These are phyloP conservation scores for Philereme vetulata DNA, from an alignment of 2,888 invertebrate species.

Conservation along the genomic window DNA sequence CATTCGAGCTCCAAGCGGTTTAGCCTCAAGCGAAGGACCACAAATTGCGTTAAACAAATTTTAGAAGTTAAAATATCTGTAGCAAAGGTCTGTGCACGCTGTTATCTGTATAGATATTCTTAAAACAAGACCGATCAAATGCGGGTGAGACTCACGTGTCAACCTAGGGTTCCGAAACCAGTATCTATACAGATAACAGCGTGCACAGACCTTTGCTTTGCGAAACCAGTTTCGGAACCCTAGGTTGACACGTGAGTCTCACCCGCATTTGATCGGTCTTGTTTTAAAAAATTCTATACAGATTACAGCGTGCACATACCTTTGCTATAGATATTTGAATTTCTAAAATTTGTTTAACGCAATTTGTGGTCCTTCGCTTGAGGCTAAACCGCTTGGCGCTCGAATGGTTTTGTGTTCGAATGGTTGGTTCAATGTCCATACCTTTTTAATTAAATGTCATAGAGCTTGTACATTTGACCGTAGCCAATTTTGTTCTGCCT, in stretches of 20 bases:
- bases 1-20: constrained; percentile 5
- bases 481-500: too few species aligned
- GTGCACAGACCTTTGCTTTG: neutral
- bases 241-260: too few species aligned
- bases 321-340: neutral
- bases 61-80: neutral
- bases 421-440: constrained; percentile 12
- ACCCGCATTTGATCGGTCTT: too few species aligned
- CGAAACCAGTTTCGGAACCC: too few species aligned
- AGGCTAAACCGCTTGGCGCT: constrained; percentile 9
- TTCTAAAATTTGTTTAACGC: constrained; percentile 27
- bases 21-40: constrained; percentile 12
- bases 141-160: too few species aligned
- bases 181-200: neutral
- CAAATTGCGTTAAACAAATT: constrained; percentile 27
- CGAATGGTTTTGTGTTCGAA: constrained; percentile 10
- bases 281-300: too few species aligned
- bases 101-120: neutral
- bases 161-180: too few species aligned
- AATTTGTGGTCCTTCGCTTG: constrained; percentile 6
- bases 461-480: too few species aligned
- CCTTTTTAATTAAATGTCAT: too few species aligned
- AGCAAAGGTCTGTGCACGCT: neutral
- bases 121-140: too few species aligned
- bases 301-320: neutral